Conservation (phyloP, 1,140 invertebrate genomes). For the Druon quercuslanigerum region DNA sequence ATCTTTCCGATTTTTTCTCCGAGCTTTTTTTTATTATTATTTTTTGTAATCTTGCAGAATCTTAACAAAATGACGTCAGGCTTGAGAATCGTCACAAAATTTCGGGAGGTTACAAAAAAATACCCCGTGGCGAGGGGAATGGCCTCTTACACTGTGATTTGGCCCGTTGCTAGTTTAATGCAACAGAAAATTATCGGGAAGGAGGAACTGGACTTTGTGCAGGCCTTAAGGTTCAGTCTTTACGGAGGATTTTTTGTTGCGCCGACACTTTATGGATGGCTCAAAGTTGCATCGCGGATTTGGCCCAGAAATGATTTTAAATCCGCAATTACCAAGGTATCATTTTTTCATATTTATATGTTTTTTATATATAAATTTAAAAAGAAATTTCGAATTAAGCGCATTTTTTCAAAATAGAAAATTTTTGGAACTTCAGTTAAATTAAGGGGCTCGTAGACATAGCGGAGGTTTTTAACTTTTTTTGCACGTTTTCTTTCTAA, state of each 20-base stretch:
- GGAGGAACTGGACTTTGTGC: slow-evolving; percentile 76
- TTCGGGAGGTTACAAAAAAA: slow-evolving; percentile 69
- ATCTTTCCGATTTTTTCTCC: slow-evolving; percentile 38
- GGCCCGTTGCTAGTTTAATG: slow-evolving; percentile 81
- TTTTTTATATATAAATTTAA: no score
- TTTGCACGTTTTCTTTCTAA: no score
- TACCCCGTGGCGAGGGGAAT: slow-evolving; percentile 81
- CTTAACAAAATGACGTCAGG: slow-evolving; percentile 42
- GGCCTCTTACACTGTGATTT: slow-evolving; percentile 83
- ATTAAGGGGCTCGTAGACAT: background rate
- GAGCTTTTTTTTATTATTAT: slow-evolving; percentile 26
- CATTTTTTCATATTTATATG: no score
- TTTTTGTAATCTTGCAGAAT: slow-evolving; percentile 27
- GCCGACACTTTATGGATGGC: slow-evolving; percentile 83
- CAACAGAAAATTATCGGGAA: slow-evolving; percentile 77
- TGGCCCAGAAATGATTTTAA: slow-evolving; percentile 81
- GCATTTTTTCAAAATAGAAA: background rate
- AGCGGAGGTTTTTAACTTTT: no score
- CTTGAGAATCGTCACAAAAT: slow-evolving; percentile 68
- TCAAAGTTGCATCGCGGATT: slow-evolving; percentile 78
- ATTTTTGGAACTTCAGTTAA: background rate
- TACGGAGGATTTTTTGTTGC: slow-evolving; percentile 84
- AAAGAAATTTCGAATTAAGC: no score
- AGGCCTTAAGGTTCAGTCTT: slow-evolving; percentile 80
- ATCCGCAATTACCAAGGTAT: slow-evolving; percentile 82